Percentiles rank a stretch among this genome's conserved stretches.
Evolutionary conservation across 2,888 invertebrate species (phyloP).

Genomic region (Lithodes maja): DNA sequence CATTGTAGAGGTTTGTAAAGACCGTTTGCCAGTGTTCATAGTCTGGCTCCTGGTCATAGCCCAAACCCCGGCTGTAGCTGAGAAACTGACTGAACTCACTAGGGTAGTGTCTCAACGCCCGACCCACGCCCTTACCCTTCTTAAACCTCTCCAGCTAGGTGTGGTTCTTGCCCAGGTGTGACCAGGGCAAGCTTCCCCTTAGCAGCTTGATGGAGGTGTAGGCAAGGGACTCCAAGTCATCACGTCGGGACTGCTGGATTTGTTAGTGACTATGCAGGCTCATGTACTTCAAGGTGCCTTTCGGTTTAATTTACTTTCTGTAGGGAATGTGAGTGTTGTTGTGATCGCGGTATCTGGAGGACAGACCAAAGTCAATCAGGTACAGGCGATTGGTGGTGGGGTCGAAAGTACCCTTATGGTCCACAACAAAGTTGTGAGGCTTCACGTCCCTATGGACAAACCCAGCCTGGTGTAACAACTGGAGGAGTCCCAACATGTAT

Average conservation of each 20-base stretch:
- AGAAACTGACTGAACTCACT: slow-evolving; percentile 4
- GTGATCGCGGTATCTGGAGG: background rate
- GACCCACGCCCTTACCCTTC: background rate
- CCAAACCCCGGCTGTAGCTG: slow-evolving; percentile 3
- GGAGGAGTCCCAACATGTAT: background rate
- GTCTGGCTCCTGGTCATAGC: slow-evolving; percentile 16
- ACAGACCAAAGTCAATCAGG: slow-evolving; percentile 28
- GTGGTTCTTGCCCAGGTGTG: background rate
- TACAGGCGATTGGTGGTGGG: background rate
- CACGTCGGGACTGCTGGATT: slow-evolving; percentile 19
- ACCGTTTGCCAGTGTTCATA: slow-evolving; percentile 3
- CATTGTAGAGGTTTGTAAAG: background rate
- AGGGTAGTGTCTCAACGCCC: background rate
- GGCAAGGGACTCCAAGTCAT: slow-evolving; percentile 32
- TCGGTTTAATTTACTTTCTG: background rate
- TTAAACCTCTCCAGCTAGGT: background rate
- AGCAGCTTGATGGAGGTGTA: slow-evolving; percentile 15
- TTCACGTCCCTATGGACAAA: slow-evolving; percentile 29
- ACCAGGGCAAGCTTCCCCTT: slow-evolving; percentile 21
- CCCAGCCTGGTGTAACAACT: background rate
- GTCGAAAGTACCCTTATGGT: too few species aligned
- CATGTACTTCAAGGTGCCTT: slow-evolving; percentile 19
- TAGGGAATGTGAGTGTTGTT: background rate
- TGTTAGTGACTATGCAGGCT: background rate
- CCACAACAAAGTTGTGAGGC: slow-evolving; percentile 23